Evolutionary conservation across 2,113 vertebrate species (phyloP).

Genomic region (Dendropsophus ebraccatus): DNA sequence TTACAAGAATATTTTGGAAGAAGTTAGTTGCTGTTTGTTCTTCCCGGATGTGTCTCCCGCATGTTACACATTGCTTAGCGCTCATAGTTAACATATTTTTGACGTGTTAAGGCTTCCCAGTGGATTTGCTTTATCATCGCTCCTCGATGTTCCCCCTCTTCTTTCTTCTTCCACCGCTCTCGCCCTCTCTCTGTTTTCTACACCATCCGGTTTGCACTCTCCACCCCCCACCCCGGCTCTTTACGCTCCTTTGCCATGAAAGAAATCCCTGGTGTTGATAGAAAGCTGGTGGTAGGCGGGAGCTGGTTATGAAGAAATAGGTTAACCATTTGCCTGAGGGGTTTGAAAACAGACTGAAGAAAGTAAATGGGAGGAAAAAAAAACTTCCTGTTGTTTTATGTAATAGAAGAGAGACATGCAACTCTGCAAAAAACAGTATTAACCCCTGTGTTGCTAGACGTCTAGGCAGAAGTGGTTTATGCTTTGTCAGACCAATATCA

Average conservation of each 20-base stretch:
- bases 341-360: slow-evolving; percentile 46
- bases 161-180: slow-evolving; percentile 4
- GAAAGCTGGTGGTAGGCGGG: slow-evolving; percentile 36
- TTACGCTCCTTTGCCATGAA: slow-evolving; percentile 42
- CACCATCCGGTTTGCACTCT: neutral
- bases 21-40: slow-evolving; percentile 40
- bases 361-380: slow-evolving; percentile 30
- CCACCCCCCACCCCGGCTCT: neutral
- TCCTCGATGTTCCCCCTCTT: neutral
- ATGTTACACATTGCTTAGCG: slow-evolving; percentile 27
- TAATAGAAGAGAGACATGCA: slow-evolving; percentile 12
- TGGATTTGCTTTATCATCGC: slow-evolving; percentile 3
- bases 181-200: neutral
- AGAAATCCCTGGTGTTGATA: slow-evolving; percentile 49
- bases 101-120: slow-evolving; percentile 23
- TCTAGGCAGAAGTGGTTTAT: no score
- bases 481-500: neutral
- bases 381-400: slow-evolving; percentile 46
- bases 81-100: slow-evolving; percentile 41
- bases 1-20: neutral
- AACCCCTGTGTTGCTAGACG: neutral
- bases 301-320: slow-evolving; percentile 50
- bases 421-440: neutral
- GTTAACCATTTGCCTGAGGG: slow-evolving; percentile 53
- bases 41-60: slow-evolving; percentile 51